Evolutionary conservation across 2,113 vertebrate species (phyloP), one percentile per base, ranked within the genome.

Genomic region (Pipa parva): DNA sequence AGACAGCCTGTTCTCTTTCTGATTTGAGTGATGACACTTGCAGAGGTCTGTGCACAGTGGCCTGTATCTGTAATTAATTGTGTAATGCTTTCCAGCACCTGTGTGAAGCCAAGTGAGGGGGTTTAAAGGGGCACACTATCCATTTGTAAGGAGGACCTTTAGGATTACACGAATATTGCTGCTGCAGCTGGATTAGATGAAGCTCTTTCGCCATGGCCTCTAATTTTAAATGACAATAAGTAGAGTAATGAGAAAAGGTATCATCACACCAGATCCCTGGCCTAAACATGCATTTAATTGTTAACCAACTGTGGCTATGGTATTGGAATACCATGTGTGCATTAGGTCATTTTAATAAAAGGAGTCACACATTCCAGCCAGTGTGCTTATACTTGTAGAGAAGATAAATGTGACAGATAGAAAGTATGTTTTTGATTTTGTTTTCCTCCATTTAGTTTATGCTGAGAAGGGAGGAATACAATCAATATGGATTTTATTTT

Each of bases 161-260:
- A 15, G 31, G 26, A 55, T 55, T 55, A 28, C 52, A 27, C 8
- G 26, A 28, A 10, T 28, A 22, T 33, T 29, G 28, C 55, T 13
- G 28, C 55, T 22, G n/a, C 2, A 21, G 15, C n/a, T 21, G 55
- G 29, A 78, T 76, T 69, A 77, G 72, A 75, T 49, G 39, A 66
- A 73, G 28, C 59, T 0, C 55, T 74, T 51, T 57, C 68, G 58
- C 57, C 4, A 1, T 22, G 55, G 66, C 72, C 68, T 56, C 17
- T 11, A 36, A 28, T 42, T 70, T 73, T 61, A 45, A 45, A 60
- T 39, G 12, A 51, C 56, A 59, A 24, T 51, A 24, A 31, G 24
- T 31, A 36, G 13, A 33, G 25, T 59, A 69, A 69, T 42, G 25
- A 13, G 25, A 52, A 69, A 52, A 28, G 11, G 50, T 49, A 29